Base-by-base conservation (phyloP, 2,113 vertebrate genomes). In the Trogon surrucura region DNA sequence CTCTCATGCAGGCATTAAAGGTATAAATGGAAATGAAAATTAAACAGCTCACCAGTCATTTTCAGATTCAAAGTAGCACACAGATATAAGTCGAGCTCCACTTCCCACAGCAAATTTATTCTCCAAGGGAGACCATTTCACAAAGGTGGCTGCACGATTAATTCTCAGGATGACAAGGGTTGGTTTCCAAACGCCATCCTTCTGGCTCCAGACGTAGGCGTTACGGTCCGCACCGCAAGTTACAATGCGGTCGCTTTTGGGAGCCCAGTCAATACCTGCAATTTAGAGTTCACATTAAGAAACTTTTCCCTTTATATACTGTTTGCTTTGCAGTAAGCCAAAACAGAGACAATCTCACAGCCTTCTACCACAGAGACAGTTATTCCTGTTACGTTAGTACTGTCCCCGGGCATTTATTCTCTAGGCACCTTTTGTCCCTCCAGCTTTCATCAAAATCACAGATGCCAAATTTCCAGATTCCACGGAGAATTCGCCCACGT, bases 81-180 rank as follows among this genome's bases (percentile, higher is more conserved):
- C 99, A 2, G 99, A 99, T 97, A 99, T 99, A 96, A 99, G 99
- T 19, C 99, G 98, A 32, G 99, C 99, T 45, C 99, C 99, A 10
- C 99, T 99, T 74, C 99, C 99, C 66, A 99, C 99, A 7, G 99
- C 99, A 95, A 99, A 99, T 97, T 99, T 99, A 97, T 99, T 99
- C 98, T 99, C 99, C 95, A 99, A 71, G 5, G 99, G 99, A 54
- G 99, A 99, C 99, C 99, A 99, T 96, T 99, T 99, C 81, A 99
- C 99, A 34, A 99, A 99, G 70, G 99, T 99, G 89, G 99, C 99
- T 0, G 99, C 99, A 1, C 99, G 98, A 93, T 99, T 99, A 97
- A 99, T 99, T 94, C 99, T 98, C 96, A 99, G 98, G 95, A 99
- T 99, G 91, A 99, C 99, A 51, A 99, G 98, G 10, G 99, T 99